A percentile compares a stretch with the other conserved stretches of the same genome.
These are phyloP conservation scores for Papilio polytes DNA, from an alignment of 1,140 invertebrate genomes.

Conservation along the genomic window DNA sequence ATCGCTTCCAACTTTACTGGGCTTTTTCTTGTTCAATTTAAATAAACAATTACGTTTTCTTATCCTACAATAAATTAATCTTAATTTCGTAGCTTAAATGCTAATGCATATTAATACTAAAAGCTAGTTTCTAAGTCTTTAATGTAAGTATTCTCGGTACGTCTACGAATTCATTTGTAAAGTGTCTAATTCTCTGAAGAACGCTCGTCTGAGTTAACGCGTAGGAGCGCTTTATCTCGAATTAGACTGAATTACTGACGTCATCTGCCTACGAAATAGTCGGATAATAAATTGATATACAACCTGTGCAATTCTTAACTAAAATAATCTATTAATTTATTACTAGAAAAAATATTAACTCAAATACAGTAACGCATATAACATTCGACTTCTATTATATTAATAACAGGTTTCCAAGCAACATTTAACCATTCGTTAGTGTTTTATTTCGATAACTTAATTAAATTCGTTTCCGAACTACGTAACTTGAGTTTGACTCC, in stretches of 20 bases:
- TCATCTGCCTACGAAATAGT: not conserved
- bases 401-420: too few species aligned
- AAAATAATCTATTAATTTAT: too few species aligned
- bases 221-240: slow-evolving; percentile 15
- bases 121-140: not conserved
- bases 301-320: too few species aligned
- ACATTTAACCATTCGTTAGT: too few species aligned
- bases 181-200: slow-evolving; percentile 24
- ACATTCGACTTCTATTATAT: too few species aligned
- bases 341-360: too few species aligned
- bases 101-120: not conserved
- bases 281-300: not conserved
- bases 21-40: not conserved
- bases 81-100: not conserved
- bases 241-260: slow-evolving; percentile 29
- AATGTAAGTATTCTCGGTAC: not conserved
- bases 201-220: slow-evolving; percentile 14
- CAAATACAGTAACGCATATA: too few species aligned
- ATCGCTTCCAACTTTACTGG: too few species aligned
- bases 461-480: too few species aligned
- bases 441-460: too few species aligned
- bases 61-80: not conserved
- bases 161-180: slow-evolving; percentile 31
- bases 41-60: not conserved
- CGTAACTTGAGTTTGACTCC: too few species aligned